Conservation (phyloP, 2,888 invertebrate species). For the Ischnura elegans region DNA sequence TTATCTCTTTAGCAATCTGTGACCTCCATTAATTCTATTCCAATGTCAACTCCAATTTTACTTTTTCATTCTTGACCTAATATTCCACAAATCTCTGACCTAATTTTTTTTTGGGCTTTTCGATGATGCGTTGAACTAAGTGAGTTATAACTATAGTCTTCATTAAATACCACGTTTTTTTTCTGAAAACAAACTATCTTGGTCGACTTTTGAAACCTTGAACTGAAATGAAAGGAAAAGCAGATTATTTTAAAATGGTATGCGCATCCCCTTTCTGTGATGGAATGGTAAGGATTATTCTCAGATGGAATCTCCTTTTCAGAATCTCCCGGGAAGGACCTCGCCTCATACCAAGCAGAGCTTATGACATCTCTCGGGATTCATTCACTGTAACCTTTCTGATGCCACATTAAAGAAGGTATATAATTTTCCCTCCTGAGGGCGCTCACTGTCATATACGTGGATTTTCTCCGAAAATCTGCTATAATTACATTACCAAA, state of each 20-base stretch:
- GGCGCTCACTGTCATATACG: not conserved
- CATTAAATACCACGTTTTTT: not conserved
- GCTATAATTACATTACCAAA: slow-evolving; percentile 10
- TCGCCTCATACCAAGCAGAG: slow-evolving; percentile 1
- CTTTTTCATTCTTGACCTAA: too few relatives aligned
- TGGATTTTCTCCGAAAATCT: not conserved
- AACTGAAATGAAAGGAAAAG: not conserved
- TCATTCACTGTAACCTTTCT: slow-evolving; percentile 21
- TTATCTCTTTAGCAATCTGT: too few relatives aligned
- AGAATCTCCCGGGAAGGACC: not conserved
- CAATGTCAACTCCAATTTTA: too few relatives aligned
- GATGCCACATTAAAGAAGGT: not conserved
- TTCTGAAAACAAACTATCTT: not conserved
- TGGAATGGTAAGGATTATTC: not conserved
- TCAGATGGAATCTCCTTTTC: not conserved
- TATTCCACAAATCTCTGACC: too few relatives aligned
- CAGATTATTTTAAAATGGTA: not conserved
- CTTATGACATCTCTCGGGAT: slow-evolving; percentile 31
- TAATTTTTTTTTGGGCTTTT: too few relatives aligned
- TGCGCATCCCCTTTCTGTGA: too few relatives aligned
- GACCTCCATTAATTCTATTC: too few relatives aligned
- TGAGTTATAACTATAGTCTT: too few relatives aligned
- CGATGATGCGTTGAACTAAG: too few relatives aligned
- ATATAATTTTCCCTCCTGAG: not conserved
- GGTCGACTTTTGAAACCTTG: not conserved